Base-by-base conservation (phyloP, 2,888 invertebrate genomes). In the Seira sanloemensis region DNA sequence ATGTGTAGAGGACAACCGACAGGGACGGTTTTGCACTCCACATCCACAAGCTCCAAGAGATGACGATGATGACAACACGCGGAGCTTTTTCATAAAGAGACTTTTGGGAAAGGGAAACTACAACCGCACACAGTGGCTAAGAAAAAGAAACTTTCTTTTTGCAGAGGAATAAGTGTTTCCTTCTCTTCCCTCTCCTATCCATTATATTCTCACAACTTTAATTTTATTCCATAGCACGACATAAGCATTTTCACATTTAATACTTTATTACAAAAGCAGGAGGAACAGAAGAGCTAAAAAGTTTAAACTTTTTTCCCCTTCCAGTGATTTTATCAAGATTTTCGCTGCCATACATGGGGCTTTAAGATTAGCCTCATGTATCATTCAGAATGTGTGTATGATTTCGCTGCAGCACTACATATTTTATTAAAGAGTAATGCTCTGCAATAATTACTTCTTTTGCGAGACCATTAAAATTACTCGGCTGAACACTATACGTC, bases 271-370 rank as follows among this genome's bases (percentile, higher is more conserved):
- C 50, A 50, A n/a, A n/a, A 50, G 50, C 50, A 50, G 2, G 50
- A 50, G 50, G n/a, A 50, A n/a, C 12, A 50, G 50, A 50, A 18
- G 50, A 50, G 50, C 50, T n/a, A 50, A 50, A 18, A n/a, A 50
- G 50, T 50, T 50, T 50, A 50, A 50, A 50, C 50, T 50, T 50
- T 50, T 50, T 50, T 50, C n/a, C 12, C 50, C n/a, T 80, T 18
- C 25, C 72, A 81, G 71, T 65, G 76, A 82, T 76, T 82, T 77
- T 76, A 76, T 82, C 76, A 50, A 27, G 27, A 69, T 23, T 81
- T 81, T 71, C 16, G 50, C n/a, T 72, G 1, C 69, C 26, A 4
- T 23, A 58, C 37, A 27, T 12, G 23, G 18, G 24, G 24, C 24
- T 25, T 24, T 23, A 37, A 23, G 54, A 72, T 72, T 72, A 72